Evolutionary conservation across 2,113 vertebrate genomes (phyloP).

Genomic region (Crotophaga sulcirostris): DNA sequence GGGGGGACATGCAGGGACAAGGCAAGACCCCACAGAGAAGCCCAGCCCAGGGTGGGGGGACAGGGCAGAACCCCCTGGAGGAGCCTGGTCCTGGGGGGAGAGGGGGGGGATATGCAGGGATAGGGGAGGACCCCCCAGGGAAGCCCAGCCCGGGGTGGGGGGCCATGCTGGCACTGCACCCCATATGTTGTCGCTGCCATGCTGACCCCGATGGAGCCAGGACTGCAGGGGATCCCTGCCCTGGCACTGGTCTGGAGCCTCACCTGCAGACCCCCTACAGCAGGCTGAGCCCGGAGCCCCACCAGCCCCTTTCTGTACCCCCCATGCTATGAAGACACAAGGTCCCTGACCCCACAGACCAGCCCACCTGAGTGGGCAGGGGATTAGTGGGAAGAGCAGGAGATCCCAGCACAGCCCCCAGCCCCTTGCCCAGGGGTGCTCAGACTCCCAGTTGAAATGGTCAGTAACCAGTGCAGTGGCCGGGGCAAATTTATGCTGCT

Average conservation of each 20-base stretch:
- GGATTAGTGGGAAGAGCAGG: neutral
- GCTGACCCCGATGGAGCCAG: rapidly evolving
- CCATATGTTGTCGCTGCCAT: rapidly evolving
- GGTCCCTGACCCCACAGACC: rapidly evolving
- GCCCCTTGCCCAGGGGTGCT: neutral
- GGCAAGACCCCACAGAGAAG: neutral
- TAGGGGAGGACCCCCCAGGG: neutral
- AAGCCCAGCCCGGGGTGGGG: neutral
- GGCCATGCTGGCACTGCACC: rapidly evolving
- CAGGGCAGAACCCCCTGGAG: neutral
- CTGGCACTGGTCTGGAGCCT: rapidly evolving
- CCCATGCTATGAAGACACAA: neutral
- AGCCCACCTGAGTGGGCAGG: neutral
- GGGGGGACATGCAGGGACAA: neutral
- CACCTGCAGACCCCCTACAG: neutral
- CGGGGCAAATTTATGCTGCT: neutral
- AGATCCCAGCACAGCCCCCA: neutral
- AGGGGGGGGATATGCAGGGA: neutral
- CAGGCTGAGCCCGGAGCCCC: neutral
- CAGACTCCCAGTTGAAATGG: neutral
- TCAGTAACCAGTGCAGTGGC: rapidly evolving
- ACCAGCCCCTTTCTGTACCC: neutral
- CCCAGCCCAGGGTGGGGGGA: neutral
- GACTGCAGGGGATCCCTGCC: rapidly evolving
- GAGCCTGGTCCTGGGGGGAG: neutral